Evolutionary conservation across 2,888 invertebrate species (phyloP).

Genomic region (Plemyria rubiginata): DNA sequence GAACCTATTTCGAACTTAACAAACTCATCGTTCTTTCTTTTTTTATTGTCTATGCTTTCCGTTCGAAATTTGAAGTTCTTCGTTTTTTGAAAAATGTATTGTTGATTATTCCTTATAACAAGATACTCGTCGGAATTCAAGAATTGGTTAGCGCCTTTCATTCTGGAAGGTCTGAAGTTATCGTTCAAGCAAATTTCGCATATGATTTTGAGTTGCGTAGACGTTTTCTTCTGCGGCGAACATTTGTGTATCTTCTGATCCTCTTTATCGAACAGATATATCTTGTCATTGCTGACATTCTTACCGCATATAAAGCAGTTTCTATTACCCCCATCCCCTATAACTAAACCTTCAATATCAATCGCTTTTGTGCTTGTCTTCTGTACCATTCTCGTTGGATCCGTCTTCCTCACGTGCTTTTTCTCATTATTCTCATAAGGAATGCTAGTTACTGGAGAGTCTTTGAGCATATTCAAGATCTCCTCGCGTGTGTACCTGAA

Average conservation of each 20-base stretch:
- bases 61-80: conserved; percentile 51
- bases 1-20: conserved; percentile 77
- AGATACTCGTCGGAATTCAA: conserved; percentile 72
- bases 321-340: conserved; percentile 61
- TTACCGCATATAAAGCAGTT: conserved; percentile 74
- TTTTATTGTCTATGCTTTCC: conserved; percentile 46
- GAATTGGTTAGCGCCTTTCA: conserved; percentile 70
- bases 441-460: conserved; percentile 71
- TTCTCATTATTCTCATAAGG: conserved; percentile 68
- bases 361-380: conserved; percentile 61
- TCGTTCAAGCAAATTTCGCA: conserved; percentile 69
- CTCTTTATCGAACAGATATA: conserved; percentile 77
- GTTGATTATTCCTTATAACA: conserved; percentile 77
- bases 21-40: conserved; percentile 59
- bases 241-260: conserved; percentile 73
- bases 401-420: conserved; percentile 72
- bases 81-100: conserved; percentile 74
- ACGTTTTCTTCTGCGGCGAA: conserved; percentile 67
- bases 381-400: conserved; percentile 67
- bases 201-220: conserved; percentile 70
- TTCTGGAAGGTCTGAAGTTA: conserved; percentile 66
- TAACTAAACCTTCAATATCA: conserved; percentile 62
- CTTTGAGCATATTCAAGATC: conserved; percentile 77
- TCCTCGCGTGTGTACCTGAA: conserved; percentile 70
- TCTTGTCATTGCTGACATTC: conserved; percentile 65